phyloP scores from a whole-genome alignment of 2,113 vertebrate species.

The Colaptes auratus region DNA sequence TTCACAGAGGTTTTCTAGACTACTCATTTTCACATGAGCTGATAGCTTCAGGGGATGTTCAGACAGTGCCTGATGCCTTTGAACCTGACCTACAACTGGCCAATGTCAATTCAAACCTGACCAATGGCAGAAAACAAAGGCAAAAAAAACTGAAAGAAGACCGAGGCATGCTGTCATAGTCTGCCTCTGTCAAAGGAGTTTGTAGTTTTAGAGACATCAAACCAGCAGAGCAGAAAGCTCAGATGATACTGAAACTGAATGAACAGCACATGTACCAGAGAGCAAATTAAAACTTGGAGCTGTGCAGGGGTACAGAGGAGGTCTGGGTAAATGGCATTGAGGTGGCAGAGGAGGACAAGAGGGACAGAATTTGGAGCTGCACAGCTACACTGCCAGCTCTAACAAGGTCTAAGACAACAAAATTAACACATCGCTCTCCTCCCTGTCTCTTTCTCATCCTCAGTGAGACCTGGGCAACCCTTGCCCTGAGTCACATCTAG shows the following conservation, averaged over 20 bases:
- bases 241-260: neutral
- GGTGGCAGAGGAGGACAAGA: neutral
- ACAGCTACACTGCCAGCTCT: neutral
- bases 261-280: fast-evolving
- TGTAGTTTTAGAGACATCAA: slow-evolving; percentile 23
- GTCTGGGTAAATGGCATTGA: neutral
- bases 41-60: slow-evolving; percentile 32
- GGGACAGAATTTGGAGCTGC: neutral
- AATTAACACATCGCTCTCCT: neutral
- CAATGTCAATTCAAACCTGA: slow-evolving; percentile 32
- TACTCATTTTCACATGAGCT: slow-evolving; percentile 31
- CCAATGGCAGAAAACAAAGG: neutral
- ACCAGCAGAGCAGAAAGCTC: slow-evolving; percentile 33
- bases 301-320: neutral
- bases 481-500: neutral
- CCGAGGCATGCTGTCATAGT: neutral
- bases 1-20: slow-evolving; percentile 38
- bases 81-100: slow-evolving; percentile 49
- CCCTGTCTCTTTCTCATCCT: neutral
- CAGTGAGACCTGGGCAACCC: neutral
- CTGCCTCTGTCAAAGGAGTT: slow-evolving; percentile 18
- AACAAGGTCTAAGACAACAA: neutral
- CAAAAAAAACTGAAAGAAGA: neutral
- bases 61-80: slow-evolving; percentile 37
- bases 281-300: neutral